phyloP scores from a whole-genome alignment of 1,140 invertebrate species.

The Neotoxoptera formosana region DNA sequence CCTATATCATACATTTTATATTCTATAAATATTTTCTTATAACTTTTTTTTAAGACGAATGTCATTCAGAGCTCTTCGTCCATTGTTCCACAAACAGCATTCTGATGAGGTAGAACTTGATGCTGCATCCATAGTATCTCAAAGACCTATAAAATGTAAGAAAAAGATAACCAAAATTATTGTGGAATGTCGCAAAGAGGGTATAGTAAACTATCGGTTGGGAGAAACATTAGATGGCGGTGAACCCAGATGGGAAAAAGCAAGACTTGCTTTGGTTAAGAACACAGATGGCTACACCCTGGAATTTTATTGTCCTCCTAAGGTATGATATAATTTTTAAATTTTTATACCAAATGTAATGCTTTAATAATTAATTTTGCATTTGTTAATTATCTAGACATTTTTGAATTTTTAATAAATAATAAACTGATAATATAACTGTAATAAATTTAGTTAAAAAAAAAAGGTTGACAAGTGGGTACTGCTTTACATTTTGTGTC shows the following conservation, averaged over 20 bases:
- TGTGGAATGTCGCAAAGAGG: constrained; percentile 91
- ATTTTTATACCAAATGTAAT: not conserved
- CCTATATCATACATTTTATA: not conserved
- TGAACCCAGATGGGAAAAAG: constrained; percentile 91
- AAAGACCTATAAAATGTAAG: constrained; percentile 79
- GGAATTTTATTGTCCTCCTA: constrained; percentile 95
- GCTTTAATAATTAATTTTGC: not conserved
- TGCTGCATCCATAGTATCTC: constrained; percentile 66
- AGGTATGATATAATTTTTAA: constrained; percentile 66
- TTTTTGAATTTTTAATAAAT: too few relatives aligned
- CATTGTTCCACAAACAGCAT: constrained; percentile 89
- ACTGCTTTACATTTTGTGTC: too few relatives aligned
- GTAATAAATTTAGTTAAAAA: not conserved
- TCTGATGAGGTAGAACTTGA: constrained; percentile 87
- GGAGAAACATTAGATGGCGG: constrained; percentile 90
- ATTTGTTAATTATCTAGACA: too few relatives aligned
- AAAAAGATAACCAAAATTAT: constrained; percentile 89
- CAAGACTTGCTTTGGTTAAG: constrained; percentile 81
- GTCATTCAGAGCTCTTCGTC: constrained; percentile 86
- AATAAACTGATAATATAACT: not conserved
- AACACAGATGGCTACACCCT: constrained; percentile 91
- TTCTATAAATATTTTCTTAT: constrained; percentile 71
- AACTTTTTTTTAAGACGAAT: constrained; percentile 67
- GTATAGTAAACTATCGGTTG: constrained; percentile 88
- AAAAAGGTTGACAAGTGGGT: not conserved